Base-by-base conservation (phyloP, 2,113 vertebrate species). In the Cyphomyrus plagiostoma region DNA sequence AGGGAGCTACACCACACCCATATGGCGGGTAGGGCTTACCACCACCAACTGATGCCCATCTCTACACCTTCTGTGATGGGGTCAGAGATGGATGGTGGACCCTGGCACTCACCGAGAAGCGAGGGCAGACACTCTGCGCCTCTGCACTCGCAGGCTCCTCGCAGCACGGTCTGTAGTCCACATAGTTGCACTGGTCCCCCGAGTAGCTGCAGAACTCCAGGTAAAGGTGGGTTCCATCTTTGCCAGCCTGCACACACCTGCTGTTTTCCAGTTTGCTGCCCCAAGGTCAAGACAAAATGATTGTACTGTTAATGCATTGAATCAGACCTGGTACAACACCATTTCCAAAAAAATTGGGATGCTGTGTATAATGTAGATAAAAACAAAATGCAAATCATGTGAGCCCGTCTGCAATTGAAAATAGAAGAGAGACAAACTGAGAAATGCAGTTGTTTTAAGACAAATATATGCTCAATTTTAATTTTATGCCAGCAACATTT, bases 181-280 rank as follows among this genome's bases (percentile, higher is more conserved):
- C 95, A 23, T 97, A 97, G 21, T 1, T 52, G 58, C 93, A 92
- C 95, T 97, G 87, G 88, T 42, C 90, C 4, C 94, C 92, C 0
- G 96, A 92, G 90, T 97, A 97, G 91, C 1, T 95, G 92, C 95
- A 97, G 93, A 98, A 98, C 94, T 98, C 96, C 39, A 97, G 9
- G 0, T 62, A 91, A 39, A 98, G 89, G 83, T 96, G 93, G 56
- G 93, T 92, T 80, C 90, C 84, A 9, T 92, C 92, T 74, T 88
- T 62, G 0, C 94, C 92, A 0, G 92, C 92, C 39, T 94, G 94
- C 88, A 91, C 92, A 91, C 94, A 94, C 90, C 94, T 96, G 92
- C 92, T 88, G 91, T 97, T 98, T 89, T 97, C 97, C 62, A 96
- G 92, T 84, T 97, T 97, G 93, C 97, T 98, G 94, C 19, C 95